Evolutionary conservation across 2,113 vertebrate species (phyloP), one percentile per base, ranked within the genome.

Genomic region (Anthoscopus minutus): DNA sequence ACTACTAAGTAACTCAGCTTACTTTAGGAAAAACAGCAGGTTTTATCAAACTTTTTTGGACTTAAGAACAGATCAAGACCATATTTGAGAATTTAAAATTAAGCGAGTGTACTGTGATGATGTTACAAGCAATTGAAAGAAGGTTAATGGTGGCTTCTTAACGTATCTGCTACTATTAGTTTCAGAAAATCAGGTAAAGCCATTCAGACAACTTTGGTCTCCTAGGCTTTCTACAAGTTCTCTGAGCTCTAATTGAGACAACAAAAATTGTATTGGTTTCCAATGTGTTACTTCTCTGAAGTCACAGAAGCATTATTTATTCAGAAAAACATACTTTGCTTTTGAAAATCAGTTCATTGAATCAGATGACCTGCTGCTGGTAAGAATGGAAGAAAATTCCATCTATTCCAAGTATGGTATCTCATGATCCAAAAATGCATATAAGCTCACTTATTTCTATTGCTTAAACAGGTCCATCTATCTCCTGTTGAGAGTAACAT

Each of bases 321-420:
- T 90, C 42, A 93, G 67, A 48, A 94, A 94, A 95, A 95, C 20
- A 21, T 72, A 51, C 25, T 95, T 86, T 64, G 54, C 33, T 91
- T 94, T 92, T 82, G 77, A 89, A 96, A 96, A 93, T 89, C 77
- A 77, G 57, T 86, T 95, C 23, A 56, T 69, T 79, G 84, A 95
- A 88, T 37, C 58, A 78, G 67, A 71, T 54, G 72, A 85, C 45
- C 71, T 81, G 50, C 40, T 74, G 51, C 42, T 93, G 71, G 56
- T 72, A 81, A 84, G 71, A 88, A 53, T 88, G 73, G 58, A 69
- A 82, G 94, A 90, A 92, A 48, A 53, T 51, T 86, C 65, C 40
- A 56, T 47, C 13, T 20, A 27, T 67, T 57, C 51, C 51, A 18
- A 54, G 37, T 42, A 28, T 14, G 10, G 3, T 62, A 51, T n/a